A percentile compares a stretch with the other conserved stretches of the same genome.
phyloP scores from a whole-genome alignment of 2,888 invertebrate species.

The Dyspetes luteomarginatus region DNA sequence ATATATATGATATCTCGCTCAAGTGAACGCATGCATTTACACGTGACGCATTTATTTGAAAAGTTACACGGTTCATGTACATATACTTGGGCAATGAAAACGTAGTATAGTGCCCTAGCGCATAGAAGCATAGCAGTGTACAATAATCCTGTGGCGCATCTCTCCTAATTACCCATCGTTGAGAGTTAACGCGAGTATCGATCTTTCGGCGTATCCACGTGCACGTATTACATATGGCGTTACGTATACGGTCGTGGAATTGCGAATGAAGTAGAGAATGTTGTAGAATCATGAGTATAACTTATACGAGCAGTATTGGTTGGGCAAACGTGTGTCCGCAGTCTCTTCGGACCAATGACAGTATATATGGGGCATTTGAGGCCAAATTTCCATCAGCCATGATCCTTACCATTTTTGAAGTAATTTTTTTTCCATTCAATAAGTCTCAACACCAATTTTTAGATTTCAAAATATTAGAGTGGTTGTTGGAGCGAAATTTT shows the following conservation, averaged over 20 bases:
- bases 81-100: conserved; percentile 43
- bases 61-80: not conserved
- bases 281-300: not conserved
- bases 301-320: not conserved
- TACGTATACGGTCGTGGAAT: conserved; percentile 1
- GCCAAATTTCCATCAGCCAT: too few species aligned
- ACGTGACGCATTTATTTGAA: conserved; percentile 21
- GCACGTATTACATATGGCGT: not conserved
- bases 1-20: not conserved
- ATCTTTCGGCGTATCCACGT: conserved; percentile 63
- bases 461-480: too few species aligned
- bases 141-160: conserved; percentile 70
- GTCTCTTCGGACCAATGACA: not conserved
- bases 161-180: conserved; percentile 75
- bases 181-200: conserved; percentile 71
- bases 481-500: too few species aligned
- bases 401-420: too few species aligned
- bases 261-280: conserved; percentile 9
- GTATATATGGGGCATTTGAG: too few species aligned
- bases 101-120: conserved; percentile 55
- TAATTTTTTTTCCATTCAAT: too few species aligned
- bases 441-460: too few species aligned
- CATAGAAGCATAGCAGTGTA: conserved; percentile 57
- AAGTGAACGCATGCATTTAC: not conserved
- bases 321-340: not conserved